Evolutionary conservation across 2,113 vertebrate genomes (phyloP), one percentile per base, ranked within the genome.

Genomic region (Cyprinus carpio): DNA sequence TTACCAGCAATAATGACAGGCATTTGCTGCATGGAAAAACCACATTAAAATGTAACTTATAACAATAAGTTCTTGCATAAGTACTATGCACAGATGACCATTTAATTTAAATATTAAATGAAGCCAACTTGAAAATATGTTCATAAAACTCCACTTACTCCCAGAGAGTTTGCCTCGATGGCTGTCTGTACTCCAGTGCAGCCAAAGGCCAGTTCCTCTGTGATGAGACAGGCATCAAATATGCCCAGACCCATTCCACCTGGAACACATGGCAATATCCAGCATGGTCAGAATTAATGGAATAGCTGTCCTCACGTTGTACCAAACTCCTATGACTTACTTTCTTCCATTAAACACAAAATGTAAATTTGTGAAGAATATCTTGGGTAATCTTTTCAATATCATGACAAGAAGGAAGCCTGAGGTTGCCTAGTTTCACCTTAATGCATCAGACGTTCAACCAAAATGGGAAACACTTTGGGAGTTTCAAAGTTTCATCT

Each of bases 181-280:
- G 97, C 97, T 0, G 97, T 98, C 89, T 99, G 97, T 62, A 98
- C 85, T 11, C 97, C 97, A 0, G 97, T 97, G 92, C 97, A 97
- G 25, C 96, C 97, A 0, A 95, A 99, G 2, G 96, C 97, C 87
- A 99, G 27, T 89, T 99, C 97, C 87, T 98, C 97, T 0, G 95
- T 95, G 92, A 99, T 97, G 86, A 99, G 94, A 90, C 97, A 98
- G 0, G 84, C 77, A 85, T 98, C 97, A 78, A 99, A 98, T 85
- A 56, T 94, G 0, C 94, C 92, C 85, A 99, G 93, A 69, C 95
- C 97, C 90, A 98, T 94, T 43, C 97, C 97, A 90, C 98, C 97
- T 99, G 87, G 8, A 82, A 23, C 16, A 87, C 75, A 12, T 43
- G 3, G 40, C 6, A 65, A 80, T 2, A 80, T 80, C 20, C 54